Conservation (phyloP, 2,888 invertebrate genomes). For the Nomada ruficornis region DNA sequence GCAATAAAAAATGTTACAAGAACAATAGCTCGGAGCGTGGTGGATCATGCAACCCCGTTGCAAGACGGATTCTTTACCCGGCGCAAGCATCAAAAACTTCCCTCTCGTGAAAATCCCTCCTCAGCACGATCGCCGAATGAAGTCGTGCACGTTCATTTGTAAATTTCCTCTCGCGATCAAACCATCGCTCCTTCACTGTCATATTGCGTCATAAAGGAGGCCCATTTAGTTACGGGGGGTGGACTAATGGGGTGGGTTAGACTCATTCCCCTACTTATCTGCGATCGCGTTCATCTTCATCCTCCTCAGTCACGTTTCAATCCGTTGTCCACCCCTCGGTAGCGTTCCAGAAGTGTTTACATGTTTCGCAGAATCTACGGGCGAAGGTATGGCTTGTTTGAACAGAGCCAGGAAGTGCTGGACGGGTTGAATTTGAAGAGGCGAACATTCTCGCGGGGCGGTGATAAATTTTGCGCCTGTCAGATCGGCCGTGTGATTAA, state of each 20-base stretch:
- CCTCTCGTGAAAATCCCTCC: slow-evolving; percentile 3
- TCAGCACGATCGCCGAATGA: slow-evolving; percentile 34
- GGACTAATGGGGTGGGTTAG: too few relatives aligned
- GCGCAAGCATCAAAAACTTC: slow-evolving; percentile 7
- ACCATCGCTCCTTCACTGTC: slow-evolving; percentile 38
- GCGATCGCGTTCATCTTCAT: slow-evolving; percentile 20
- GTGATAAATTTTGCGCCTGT: slow-evolving; percentile 62
- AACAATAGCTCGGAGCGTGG: slow-evolving; percentile 34
- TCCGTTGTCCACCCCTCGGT: not conserved
- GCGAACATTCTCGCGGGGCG: slow-evolving; percentile 47
- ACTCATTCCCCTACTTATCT: slow-evolving; percentile 34
- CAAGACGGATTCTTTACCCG: slow-evolving; percentile 48
- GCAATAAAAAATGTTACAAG: not conserved
- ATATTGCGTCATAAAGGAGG: not conserved
- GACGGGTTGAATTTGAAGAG: slow-evolving; percentile 9
- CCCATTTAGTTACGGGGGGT: slow-evolving; percentile 6
- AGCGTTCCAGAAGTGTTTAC: slow-evolving; percentile 34
- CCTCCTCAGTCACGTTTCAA: slow-evolving; percentile 15
- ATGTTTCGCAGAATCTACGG: not conserved
- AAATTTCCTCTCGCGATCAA: slow-evolving; percentile 38
- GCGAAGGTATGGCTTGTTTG: not conserved
- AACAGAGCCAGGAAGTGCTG: not conserved
- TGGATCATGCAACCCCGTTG: slow-evolving; percentile 11
- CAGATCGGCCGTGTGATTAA: slow-evolving; percentile 56
- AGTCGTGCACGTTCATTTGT: slow-evolving; percentile 33